Evolutionary conservation across 2,888 invertebrate species (phyloP).

Genomic region (Micropterix aruncella): DNA sequence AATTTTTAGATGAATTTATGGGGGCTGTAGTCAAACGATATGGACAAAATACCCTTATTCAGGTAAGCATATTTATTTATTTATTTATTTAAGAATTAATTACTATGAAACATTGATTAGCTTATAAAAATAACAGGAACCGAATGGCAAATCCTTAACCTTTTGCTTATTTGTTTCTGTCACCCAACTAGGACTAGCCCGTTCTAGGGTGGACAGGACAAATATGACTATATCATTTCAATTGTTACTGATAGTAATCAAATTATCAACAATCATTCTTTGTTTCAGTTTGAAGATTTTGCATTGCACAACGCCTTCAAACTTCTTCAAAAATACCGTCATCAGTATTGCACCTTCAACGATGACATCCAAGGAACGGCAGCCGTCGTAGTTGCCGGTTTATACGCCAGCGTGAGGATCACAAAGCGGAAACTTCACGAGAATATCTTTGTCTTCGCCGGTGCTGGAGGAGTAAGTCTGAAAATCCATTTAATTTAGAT

Average conservation of each 20-base stretch:
- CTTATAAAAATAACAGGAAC: too few species aligned
- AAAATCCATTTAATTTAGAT: too few species aligned
- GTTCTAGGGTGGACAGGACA: too few species aligned
- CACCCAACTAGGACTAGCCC: too few species aligned
- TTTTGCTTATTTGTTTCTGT: too few species aligned
- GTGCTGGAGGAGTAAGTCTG: slow-evolving; percentile 69
- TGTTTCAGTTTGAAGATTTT: slow-evolving; percentile 91
- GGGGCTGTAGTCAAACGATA: slow-evolving; percentile 76
- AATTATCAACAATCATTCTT: slow-evolving; percentile 2
- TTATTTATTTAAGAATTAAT: too few species aligned
- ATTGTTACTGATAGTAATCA: too few species aligned
- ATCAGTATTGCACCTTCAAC: slow-evolving; percentile 93
- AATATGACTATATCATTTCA: too few species aligned
- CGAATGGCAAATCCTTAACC: too few species aligned
- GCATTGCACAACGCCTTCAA: slow-evolving; percentile 95
- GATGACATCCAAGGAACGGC: slow-evolving; percentile 99
- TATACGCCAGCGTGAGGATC: slow-evolving; percentile 63
- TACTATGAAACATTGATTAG: too few species aligned
- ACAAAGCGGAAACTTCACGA: slow-evolving; percentile 74
- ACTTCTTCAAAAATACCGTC: slow-evolving; percentile 79
- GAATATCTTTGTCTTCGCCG: slow-evolving; percentile 83
- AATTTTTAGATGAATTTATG: slow-evolving; percentile 96
- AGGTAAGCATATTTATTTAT: slow-evolving; percentile 32
- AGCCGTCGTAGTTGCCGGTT: slow-evolving; percentile 86
- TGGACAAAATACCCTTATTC: slow-evolving; percentile 73